These are phyloP conservation scores for Ooceraea biroi DNA, from an alignment of 1,140 invertebrate genomes.

Conservation along the genomic window DNA sequence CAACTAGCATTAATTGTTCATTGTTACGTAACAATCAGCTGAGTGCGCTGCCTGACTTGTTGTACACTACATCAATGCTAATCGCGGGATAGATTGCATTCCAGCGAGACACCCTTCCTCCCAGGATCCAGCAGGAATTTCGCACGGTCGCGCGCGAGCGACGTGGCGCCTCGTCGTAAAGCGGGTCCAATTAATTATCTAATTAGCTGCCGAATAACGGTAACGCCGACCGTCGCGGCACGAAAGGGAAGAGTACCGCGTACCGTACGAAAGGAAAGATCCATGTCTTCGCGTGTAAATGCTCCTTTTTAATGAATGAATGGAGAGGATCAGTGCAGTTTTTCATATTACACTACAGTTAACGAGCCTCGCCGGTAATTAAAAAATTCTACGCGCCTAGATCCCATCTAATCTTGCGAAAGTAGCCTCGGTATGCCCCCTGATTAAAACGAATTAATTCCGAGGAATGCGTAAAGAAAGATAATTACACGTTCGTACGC, in stretches of 20 bases:
- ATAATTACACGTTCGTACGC: neutral
- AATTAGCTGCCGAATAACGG: constrained; percentile 49
- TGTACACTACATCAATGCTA: constrained; percentile 18
- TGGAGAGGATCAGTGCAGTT: constrained; percentile 17
- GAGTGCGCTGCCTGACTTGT: constrained; percentile 7
- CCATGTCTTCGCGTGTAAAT: constrained; percentile 31
- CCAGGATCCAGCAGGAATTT: constrained; percentile 54
- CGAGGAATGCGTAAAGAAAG: no score
- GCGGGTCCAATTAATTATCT: constrained; percentile 54
- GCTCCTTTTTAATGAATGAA: constrained; percentile 20
- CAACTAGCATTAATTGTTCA: constrained; percentile 25
- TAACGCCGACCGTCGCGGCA: constrained; percentile 37
- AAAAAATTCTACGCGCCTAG: neutral
- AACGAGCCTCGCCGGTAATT: constrained; percentile 16
- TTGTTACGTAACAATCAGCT: neutral
- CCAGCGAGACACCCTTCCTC: constrained; percentile 45
- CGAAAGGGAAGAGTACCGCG: constrained; percentile 15
- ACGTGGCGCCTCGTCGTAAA: constrained; percentile 34
- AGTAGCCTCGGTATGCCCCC: neutral
- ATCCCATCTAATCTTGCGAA: neutral
- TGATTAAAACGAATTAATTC: neutral
- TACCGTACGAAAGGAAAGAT: constrained; percentile 4
- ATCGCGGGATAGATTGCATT: constrained; percentile 44
- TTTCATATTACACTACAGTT: constrained; percentile 27
- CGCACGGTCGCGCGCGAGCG: constrained; percentile 45